Conservation (phyloP, 1,140 invertebrate genomes). For the Zeugodacus cucurbitae region DNA sequence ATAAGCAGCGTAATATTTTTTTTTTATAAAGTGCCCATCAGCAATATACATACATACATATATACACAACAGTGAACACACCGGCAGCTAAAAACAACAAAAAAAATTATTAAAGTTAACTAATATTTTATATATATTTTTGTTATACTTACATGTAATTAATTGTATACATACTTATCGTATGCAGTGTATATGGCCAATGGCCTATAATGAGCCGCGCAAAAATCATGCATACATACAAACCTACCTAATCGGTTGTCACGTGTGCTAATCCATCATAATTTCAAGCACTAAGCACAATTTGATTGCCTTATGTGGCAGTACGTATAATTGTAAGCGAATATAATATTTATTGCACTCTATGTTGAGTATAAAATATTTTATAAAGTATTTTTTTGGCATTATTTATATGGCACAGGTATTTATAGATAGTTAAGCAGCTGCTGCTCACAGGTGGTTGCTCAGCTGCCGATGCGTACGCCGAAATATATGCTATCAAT, state of each 20-base stretch:
- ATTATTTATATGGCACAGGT: background rate
- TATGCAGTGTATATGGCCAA: background rate
- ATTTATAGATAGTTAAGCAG: too few species aligned
- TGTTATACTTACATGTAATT: too few species aligned
- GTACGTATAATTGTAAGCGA: background rate
- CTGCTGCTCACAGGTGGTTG: too few species aligned
- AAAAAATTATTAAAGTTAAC: background rate
- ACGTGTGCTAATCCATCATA: constrained; percentile 4
- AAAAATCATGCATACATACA: background rate
- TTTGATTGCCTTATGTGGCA: background rate
- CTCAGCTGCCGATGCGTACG: too few species aligned
- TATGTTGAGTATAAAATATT: background rate
- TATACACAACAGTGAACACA: background rate
- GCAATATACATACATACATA: background rate
- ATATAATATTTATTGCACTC: background rate
- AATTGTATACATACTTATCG: too few species aligned
- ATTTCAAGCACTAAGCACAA: background rate
- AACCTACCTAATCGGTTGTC: background rate
- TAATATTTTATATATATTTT: too few species aligned
- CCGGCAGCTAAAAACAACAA: background rate
- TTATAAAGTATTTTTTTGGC: background rate
- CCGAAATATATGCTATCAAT: too few species aligned
- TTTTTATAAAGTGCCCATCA: background rate
- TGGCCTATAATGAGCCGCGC: background rate
- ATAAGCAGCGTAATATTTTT: constrained; percentile 2